Conservation (phyloP, 2,797 vertebrate genomes). For the Stomatorhinus walkeri region DNA sequence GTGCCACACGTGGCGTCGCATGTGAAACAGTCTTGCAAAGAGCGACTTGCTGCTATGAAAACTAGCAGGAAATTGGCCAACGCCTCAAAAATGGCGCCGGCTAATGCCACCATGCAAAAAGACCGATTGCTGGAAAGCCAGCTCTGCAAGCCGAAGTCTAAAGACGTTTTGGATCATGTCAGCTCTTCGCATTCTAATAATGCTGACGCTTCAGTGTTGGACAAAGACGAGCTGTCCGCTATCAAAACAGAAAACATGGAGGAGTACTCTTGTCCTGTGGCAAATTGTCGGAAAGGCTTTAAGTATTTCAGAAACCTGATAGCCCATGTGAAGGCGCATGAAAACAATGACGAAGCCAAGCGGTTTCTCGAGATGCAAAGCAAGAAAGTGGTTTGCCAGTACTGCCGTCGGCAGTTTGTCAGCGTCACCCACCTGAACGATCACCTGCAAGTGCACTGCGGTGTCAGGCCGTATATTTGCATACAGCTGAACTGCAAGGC, state of each 20-base stretch:
- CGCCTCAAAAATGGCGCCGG: conserved; percentile 62
- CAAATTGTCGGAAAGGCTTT: conserved; percentile 82
- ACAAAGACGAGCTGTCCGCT: conserved; percentile 53
- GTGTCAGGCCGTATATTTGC: conserved; percentile 88
- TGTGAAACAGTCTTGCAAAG: conserved; percentile 91
- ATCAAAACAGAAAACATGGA: conserved; percentile 57
- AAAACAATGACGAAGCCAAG: conserved; percentile 83
- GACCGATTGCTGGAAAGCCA: conserved; percentile 59
- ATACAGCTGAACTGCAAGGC: conserved; percentile 94
- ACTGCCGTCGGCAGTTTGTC: conserved; percentile 89
- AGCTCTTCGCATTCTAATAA: conserved; percentile 61
- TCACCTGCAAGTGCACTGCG: conserved; percentile 94
- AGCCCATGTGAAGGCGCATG: conserved; percentile 82
- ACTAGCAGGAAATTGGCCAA: conserved; percentile 73
- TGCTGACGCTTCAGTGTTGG: conserved; percentile 59
- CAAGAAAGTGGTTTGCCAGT: conserved; percentile 95
- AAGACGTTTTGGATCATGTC: conserved; percentile 63
- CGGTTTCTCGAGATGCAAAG: conserved; percentile 91
- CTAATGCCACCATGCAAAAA: conserved; percentile 61
- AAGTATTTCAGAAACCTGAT: conserved; percentile 94
- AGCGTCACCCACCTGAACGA: conserved; percentile 89
- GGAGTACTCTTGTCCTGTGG: conserved; percentile 66
- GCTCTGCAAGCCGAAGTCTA: conserved; percentile 75
- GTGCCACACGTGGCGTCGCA: conserved; percentile 89
- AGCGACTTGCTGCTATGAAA: conserved; percentile 86